These are phyloP conservation scores for Poecile montanus DNA, from an alignment of 2,797 vertebrate genomes.

Conservation along the genomic window DNA sequence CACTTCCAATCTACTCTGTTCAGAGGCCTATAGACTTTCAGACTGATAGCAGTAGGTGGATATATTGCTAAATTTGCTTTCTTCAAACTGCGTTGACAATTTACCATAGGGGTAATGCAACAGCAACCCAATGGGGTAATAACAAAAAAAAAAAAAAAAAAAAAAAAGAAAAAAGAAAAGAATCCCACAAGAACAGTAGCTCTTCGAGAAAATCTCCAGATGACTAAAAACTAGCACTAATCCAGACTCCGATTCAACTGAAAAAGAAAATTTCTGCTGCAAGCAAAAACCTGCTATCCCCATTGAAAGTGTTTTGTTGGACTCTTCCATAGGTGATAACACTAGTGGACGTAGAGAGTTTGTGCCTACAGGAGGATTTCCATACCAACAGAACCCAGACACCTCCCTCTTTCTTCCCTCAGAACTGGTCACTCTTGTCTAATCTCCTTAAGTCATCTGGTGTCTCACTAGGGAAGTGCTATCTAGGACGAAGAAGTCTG, in stretches of 20 bases:
- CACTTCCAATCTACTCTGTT: neutral
- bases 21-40: neutral
- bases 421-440: conserved; percentile 21
- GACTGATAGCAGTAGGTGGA: neutral
- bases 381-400: neutral
- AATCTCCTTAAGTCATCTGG: conserved; percentile 54
- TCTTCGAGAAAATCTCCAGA: neutral
- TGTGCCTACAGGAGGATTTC: neutral
- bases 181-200: neutral
- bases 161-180: neutral
- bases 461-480: conserved; percentile 41
- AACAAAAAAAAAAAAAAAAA: neutral
- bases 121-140: neutral
- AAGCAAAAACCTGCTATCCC: neutral
- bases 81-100: neutral
- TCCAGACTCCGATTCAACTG: neutral
- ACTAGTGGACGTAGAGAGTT: neutral
- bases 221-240: neutral
- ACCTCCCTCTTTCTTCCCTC: neutral
- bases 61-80: neutral
- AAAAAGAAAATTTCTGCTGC: neutral
- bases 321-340: neutral
- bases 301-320: neutral
- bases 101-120: neutral
- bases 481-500: conserved; percentile 53